Percentiles rank a stretch among this genome's conserved stretches.
These are phyloP conservation scores for Manis javanica DNA, from an alignment of 2,797 vertebrate genomes.

Conservation along the genomic window DNA sequence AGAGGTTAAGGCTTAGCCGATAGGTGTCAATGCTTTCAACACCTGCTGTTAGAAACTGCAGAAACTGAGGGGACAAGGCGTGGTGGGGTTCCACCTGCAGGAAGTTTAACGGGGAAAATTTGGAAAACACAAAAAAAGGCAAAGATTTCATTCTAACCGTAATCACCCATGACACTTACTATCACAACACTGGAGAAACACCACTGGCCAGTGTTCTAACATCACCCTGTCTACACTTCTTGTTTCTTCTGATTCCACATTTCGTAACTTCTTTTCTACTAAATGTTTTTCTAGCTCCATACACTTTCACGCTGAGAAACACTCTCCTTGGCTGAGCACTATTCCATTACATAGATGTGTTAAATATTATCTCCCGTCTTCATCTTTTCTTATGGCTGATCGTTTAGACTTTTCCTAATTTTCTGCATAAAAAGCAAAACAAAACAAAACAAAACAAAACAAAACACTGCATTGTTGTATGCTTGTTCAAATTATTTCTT, in stretches of 20 bases:
- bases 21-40: no score
- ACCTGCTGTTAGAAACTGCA: neutral
- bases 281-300: neutral
- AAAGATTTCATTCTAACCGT: neutral
- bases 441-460: neutral
- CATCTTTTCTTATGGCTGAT: neutral
- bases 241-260: neutral
- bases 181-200: neutral
- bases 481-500: neutral
- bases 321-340: neutral
- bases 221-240: neutral
- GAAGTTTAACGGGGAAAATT: neutral
- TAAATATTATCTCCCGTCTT: neutral
- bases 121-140: neutral
- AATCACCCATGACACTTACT: neutral
- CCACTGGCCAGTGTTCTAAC: neutral
- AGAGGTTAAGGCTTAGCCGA: neutral
- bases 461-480: neutral
- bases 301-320: neutral
- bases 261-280: neutral
- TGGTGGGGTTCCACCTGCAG: neutral
- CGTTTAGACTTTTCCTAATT: neutral
- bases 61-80: fast-evolving
- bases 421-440: neutral
- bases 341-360: neutral